Base-by-base conservation (phyloP, 2,888 invertebrate genomes). In the Phyllotreta cruciferae region DNA sequence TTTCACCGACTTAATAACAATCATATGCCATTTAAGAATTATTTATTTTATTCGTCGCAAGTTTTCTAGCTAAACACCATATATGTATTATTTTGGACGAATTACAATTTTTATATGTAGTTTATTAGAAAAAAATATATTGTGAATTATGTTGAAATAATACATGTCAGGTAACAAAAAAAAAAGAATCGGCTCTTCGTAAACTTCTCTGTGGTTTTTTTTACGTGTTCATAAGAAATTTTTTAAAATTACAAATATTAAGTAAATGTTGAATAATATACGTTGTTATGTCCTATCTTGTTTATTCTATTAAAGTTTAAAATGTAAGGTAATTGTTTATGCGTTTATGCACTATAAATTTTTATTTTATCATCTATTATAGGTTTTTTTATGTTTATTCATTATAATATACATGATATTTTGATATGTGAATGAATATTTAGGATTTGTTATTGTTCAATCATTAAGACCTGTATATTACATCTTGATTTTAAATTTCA, bases 251-350 rank as follows among this genome's bases (percentile, higher is more conserved):
- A 65, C 50, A 44, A 68, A 69, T 66, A 71, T 73, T 74, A 74
- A 75, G 75, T 79, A 69, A 77, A 77, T 79, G 78, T 79, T 80
- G 24, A 24, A 24, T 24, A 73, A 66, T 73, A 66, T 73, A 74
- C 77, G 78, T 80, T 80, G 80, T 80, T 80, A 80, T 79, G 76
- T 74, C 73, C 69, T 69, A 69, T 78, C 78, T 78, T 81, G 78
- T 80, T 80, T 81, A 79, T 80, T 79, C 78, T 79, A 80, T 80
- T 79, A 73, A 77, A 79, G 75, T 74, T 79, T 79, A 78, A 78
- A 64, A 55, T 77, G 72, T 77, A 77, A 75, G 76, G 77, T 78
- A 76, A 76, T 75, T 24, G 24, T 24, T 24, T 24, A 24, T 24
- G 24, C 24, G 74, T 77, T 77, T 76, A 75, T 75, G 74, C 74